Conservation (phyloP, 1,140 invertebrate genomes). For the Penaeus chinensis region DNA sequence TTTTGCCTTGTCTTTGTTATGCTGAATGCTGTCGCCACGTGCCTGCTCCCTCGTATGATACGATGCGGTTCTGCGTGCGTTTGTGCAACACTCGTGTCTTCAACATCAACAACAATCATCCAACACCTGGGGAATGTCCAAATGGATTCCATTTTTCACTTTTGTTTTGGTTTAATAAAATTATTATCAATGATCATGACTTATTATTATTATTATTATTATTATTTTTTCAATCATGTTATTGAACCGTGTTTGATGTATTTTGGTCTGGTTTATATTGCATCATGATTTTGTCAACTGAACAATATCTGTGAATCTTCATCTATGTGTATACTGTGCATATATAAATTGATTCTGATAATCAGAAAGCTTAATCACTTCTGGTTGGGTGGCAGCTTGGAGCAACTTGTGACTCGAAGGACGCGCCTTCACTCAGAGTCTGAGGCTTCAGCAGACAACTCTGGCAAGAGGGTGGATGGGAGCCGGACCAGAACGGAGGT, state of each 20-base stretch:
- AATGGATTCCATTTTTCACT: constrained; percentile 15
- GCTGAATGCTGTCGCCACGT: constrained; percentile 48
- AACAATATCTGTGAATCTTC: neutral
- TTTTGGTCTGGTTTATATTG: constrained; percentile 6
- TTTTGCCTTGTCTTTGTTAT: constrained; percentile 50
- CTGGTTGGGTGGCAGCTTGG: constrained; percentile 64
- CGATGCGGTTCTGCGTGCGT: constrained; percentile 18
- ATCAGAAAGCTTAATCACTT: constrained; percentile 56
- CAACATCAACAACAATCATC: constrained; percentile 29
- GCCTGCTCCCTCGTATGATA: constrained; percentile 49
- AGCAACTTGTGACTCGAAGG: constrained; percentile 52
- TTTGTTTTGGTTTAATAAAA: neutral
- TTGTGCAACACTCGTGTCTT: constrained; percentile 8
- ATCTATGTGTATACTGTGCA: constrained; percentile 10
- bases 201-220: neutral
- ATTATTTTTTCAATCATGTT: neutral
- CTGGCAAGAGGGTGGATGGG: constrained; percentile 7
- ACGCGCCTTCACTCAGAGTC: constrained; percentile 59
- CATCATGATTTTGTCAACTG: constrained; percentile 5
- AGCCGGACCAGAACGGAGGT: constrained; percentile 43
- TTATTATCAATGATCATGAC: neutral
- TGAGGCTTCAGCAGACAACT: constrained; percentile 30
- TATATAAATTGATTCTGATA: constrained; percentile 3
- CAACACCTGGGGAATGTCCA: constrained; percentile 23
- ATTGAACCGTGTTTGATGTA: neutral